phyloP scores from a whole-genome alignment of 2,888 invertebrate species.

The Brassicogethes aeneus region DNA sequence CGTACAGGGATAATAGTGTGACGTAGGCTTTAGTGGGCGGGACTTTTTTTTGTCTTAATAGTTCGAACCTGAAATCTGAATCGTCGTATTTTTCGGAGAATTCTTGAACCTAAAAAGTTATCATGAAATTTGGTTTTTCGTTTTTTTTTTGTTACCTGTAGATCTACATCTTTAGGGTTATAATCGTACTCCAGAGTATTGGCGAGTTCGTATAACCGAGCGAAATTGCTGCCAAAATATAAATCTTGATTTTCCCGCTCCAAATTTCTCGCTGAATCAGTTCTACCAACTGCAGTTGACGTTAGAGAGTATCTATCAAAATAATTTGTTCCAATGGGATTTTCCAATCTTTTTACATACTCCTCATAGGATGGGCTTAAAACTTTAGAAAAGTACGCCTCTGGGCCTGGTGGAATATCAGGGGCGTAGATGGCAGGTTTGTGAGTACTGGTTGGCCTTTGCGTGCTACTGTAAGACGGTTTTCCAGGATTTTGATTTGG shows the following conservation, averaged over 20 bases:
- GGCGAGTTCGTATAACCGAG: constrained; percentile 33
- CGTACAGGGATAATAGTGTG: constrained; percentile 52
- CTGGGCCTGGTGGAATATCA: constrained; percentile 38
- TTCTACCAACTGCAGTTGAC: too few relatives aligned
- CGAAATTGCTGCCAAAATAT: constrained; percentile 32
- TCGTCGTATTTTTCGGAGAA: constrained; percentile 35
- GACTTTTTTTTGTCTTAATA: constrained; percentile 41
- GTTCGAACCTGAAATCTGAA: constrained; percentile 25
- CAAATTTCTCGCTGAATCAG: not conserved
- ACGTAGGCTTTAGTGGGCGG: constrained; percentile 52
- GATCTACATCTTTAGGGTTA: constrained; percentile 13
- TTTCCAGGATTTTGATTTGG: constrained; percentile 16
- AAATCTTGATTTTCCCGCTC: constrained; percentile 22
- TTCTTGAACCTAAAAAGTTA: constrained; percentile 18
- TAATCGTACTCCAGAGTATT: constrained; percentile 23
- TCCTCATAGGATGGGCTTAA: constrained; percentile 17
- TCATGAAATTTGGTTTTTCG: constrained; percentile 2
- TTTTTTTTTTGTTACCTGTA: constrained; percentile 2
- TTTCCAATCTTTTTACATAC: constrained; percentile 23
- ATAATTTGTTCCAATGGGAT: constrained; percentile 21
- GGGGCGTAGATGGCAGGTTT: constrained; percentile 47
- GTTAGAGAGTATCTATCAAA: constrained; percentile 18
- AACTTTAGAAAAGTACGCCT: constrained; percentile 13
- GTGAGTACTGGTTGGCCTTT: constrained; percentile 30
- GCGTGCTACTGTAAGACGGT: constrained; percentile 26